Percentiles rank a stretch among this genome's conserved stretches.
phyloP scores from a whole-genome alignment of 2,888 invertebrate genomes.

The Machimus atricapillus region DNA sequence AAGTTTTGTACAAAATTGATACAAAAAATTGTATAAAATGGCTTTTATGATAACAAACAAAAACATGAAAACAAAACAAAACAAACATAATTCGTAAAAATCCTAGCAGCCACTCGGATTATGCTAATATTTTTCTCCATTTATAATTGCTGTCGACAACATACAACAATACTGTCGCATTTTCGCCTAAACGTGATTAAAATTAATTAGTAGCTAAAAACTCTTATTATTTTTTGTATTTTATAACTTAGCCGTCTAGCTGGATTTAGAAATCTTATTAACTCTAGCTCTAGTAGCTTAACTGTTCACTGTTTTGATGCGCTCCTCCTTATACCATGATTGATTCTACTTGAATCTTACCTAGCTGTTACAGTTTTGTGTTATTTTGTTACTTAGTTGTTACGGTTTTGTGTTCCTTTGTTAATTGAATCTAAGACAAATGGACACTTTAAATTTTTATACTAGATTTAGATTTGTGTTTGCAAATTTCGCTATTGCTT shows the following conservation, averaged over 20 bases:
- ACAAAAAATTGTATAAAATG: not conserved
- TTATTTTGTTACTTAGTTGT: conserved; percentile 16
- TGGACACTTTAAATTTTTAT: not conserved
- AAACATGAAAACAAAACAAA: not conserved
- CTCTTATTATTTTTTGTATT: not conserved
- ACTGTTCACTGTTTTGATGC: conserved; percentile 22
- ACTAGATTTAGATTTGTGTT: conserved; percentile 10
- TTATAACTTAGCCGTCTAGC: not conserved
- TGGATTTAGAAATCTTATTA: conserved; percentile 8
- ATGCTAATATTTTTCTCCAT: not conserved
- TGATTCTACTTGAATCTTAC: not conserved
- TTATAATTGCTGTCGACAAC: not conserved
- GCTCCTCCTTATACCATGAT: not conserved
- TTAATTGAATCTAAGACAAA: not conserved
- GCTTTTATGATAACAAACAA: not conserved
- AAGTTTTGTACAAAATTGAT: not conserved
- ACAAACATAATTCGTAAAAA: not conserved
- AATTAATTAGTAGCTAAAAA: not conserved
- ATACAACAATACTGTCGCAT: not conserved
- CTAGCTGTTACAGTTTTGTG: conserved; percentile 26
- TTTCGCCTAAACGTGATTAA: not conserved
- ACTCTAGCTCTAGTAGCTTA: conserved; percentile 20
- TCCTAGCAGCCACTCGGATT: conserved; percentile 7
- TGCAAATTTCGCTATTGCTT: conserved; percentile 20
- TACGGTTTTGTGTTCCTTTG: conserved; percentile 7